Conservation (phyloP, 2,888 invertebrate species). For the Lypha dubia region DNA sequence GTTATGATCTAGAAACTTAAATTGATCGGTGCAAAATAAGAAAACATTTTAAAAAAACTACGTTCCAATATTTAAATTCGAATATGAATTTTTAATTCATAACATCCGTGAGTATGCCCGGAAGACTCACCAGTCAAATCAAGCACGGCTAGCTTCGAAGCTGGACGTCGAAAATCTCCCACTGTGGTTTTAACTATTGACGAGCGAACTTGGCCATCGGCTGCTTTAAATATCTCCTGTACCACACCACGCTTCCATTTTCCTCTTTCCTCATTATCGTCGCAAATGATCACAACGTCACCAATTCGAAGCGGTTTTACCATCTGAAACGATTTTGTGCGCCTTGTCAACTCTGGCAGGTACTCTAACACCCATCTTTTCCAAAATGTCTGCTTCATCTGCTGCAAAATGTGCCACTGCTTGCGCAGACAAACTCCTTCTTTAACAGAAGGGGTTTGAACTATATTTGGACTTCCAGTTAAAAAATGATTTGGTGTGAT, state of each 20-base stretch:
- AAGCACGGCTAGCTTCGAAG: not conserved
- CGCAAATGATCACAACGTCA: not conserved
- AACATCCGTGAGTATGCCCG: not conserved
- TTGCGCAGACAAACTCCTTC: not conserved
- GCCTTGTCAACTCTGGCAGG: too few species aligned
- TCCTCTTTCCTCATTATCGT: not conserved
- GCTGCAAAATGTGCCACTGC: not conserved
- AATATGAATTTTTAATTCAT: not conserved
- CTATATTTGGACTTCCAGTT: slow-evolving; percentile 20
- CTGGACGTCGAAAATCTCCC: not conserved
- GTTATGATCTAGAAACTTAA: too few species aligned
- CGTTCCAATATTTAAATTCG: too few species aligned
- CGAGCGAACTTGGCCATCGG: not conserved
- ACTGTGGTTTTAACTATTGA: not conserved
- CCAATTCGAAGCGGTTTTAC: not conserved
- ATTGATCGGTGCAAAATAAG: too few species aligned
- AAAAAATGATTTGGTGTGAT: slow-evolving; percentile 49
- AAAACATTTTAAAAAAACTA: too few species aligned
- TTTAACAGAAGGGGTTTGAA: slow-evolving; percentile 42
- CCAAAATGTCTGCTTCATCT: not conserved
- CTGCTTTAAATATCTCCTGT: not conserved
- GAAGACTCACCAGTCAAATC: not conserved
- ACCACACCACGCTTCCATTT: not conserved
- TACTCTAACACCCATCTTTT: too few species aligned
- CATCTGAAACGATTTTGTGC: too few species aligned